A percentile compares a stretch with the other conserved stretches of the same genome.
Evolutionary conservation across 2,888 invertebrate species (phyloP).

Genomic region (Tetranychus truncatus): DNA sequence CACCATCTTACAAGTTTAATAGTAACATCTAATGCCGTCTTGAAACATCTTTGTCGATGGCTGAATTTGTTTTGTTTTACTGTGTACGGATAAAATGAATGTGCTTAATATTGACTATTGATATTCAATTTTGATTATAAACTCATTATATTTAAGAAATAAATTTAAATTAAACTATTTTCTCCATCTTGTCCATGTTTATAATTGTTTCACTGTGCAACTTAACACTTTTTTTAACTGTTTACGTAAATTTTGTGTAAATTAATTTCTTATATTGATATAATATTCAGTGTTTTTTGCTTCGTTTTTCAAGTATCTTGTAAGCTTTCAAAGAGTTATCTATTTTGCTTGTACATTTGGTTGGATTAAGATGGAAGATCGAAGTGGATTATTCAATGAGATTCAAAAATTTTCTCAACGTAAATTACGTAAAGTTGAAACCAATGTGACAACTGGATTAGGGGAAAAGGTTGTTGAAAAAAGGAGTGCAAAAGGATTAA

Average conservation of each 20-base stretch:
- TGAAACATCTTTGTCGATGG: neutral
- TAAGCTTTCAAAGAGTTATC: neutral
- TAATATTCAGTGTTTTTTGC: neutral
- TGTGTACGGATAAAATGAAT: neutral
- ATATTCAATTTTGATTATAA: no score
- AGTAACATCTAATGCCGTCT: neutral
- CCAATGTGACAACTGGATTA: slow-evolving; percentile 21
- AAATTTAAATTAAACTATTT: no score
- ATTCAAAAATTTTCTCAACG: slow-evolving; percentile 22
- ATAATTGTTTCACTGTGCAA: no score
- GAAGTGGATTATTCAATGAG: slow-evolving; percentile 21
- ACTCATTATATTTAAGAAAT: no score
- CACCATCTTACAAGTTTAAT: neutral
- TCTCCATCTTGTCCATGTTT: no score
- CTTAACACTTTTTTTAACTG: no score
- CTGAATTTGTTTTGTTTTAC: neutral
- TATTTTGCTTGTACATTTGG: neutral
- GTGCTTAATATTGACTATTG: no score
- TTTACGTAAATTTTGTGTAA: no score
- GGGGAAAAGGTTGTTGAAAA: slow-evolving; percentile 22
- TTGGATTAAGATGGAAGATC: slow-evolving; percentile 15
- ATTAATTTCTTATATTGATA: no score
- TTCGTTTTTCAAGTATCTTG: neutral
- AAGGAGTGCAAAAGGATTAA: slow-evolving; percentile 20
- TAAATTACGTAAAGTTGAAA: slow-evolving; percentile 22